A percentile compares a stretch with the other conserved stretches of the same genome.
These are phyloP conservation scores for Zelostemma sp. DNA, from an alignment of 1,140 invertebrate genomes.

Conservation along the genomic window DNA sequence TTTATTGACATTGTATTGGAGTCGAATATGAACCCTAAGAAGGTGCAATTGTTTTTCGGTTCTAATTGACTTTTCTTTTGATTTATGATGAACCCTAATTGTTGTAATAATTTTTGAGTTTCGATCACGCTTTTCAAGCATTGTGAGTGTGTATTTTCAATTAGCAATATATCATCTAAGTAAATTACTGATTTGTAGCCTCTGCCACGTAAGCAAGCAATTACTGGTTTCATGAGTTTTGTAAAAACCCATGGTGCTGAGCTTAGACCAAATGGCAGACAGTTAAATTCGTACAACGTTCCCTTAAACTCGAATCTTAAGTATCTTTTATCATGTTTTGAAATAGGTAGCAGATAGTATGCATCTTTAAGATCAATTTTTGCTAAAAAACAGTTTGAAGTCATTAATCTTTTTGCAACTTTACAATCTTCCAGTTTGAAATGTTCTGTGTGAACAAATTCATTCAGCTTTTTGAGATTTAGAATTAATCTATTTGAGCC, in stretches of 20 bases:
- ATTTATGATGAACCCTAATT: background rate
- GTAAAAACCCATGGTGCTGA: constrained; percentile 9
- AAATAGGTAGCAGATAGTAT: too few relatives aligned
- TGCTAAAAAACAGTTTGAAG: constrained; percentile 8
- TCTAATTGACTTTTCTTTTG: background rate
- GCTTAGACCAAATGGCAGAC: constrained; percentile 9
- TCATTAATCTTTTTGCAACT: constrained; percentile 24
- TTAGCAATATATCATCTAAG: constrained; percentile 1
- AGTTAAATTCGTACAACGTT: constrained; percentile 6
- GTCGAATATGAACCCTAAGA: background rate
- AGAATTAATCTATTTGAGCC: constrained; percentile 22
- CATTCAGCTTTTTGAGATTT: constrained; percentile 21
- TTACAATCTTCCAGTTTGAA: constrained; percentile 40
- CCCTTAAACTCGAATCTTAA: constrained; percentile 8
- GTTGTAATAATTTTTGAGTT: background rate
- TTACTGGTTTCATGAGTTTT: constrained; percentile 17
- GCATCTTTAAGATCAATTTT: background rate
- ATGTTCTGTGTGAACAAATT: constrained; percentile 9
- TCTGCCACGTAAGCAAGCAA: background rate
- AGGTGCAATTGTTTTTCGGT: background rate
- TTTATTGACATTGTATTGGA: background rate
- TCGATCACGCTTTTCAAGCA: background rate
- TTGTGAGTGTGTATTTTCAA: background rate
- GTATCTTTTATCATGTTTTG: background rate
- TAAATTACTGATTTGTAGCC: background rate